Percentiles rank a stretch among this genome's conserved stretches.
Conservation (phyloP, 2,888 invertebrate species). For the Alviniconcha strummeri region DNA sequence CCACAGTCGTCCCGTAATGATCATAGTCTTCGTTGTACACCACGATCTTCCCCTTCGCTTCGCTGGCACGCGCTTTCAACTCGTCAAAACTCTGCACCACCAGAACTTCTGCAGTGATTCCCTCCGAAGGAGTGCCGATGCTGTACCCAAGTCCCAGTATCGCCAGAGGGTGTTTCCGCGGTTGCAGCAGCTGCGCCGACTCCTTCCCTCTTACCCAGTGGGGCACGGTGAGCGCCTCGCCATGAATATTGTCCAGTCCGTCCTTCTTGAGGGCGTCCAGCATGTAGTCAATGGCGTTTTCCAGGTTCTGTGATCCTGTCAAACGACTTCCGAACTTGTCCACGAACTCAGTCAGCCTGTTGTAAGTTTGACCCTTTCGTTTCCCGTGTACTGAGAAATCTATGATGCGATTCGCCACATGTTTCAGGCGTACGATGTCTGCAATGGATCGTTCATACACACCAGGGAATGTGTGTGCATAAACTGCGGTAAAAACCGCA, state of each 20-base stretch:
- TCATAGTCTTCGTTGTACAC: slow-evolving; percentile 80
- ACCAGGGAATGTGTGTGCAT: not conserved
- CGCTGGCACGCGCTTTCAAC: slow-evolving; percentile 76
- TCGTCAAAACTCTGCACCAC: slow-evolving; percentile 78
- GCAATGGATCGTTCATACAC: slow-evolving; percentile 14
- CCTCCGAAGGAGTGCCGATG: slow-evolving; percentile 81
- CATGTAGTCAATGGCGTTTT: slow-evolving; percentile 83
- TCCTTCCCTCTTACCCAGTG: slow-evolving; percentile 79
- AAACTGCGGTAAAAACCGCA: not conserved
- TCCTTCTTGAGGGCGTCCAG: slow-evolving; percentile 74
- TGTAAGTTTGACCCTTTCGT: slow-evolving; percentile 53
- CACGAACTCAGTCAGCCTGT: slow-evolving; percentile 58
- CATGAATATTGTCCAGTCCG: slow-evolving; percentile 80
- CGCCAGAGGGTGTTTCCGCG: slow-evolving; percentile 79
- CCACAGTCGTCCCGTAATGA: slow-evolving; percentile 80
- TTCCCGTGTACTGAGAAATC: slow-evolving; percentile 55
- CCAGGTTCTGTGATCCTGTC: slow-evolving; percentile 80
- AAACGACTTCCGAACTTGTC: slow-evolving; percentile 80
- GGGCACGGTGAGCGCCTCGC: slow-evolving; percentile 79
- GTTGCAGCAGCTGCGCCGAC: slow-evolving; percentile 80
- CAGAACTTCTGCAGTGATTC: slow-evolving; percentile 84
- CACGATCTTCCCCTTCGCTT: slow-evolving; percentile 84
- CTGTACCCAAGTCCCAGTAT: slow-evolving; percentile 84
- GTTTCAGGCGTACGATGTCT: slow-evolving; percentile 36
- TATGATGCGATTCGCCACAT: slow-evolving; percentile 56